A percentile compares a stretch with the other conserved stretches of the same genome.
phyloP scores from a whole-genome alignment of 2,797 vertebrate species.

The Hippoglossus hippoglossus region DNA sequence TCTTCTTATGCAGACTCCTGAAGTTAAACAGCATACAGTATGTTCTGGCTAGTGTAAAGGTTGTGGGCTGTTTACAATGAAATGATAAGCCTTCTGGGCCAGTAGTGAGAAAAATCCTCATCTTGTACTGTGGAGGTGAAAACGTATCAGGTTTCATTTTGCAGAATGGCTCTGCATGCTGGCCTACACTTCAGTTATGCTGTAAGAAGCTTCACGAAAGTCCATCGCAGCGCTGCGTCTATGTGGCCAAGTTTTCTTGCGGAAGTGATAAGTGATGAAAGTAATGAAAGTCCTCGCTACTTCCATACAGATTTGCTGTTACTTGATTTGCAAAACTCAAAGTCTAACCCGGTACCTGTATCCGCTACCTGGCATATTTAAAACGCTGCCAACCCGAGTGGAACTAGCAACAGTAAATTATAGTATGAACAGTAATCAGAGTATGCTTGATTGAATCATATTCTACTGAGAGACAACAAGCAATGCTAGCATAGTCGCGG shows the following conservation, averaged over 20 bases:
- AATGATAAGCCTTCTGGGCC: neutral
- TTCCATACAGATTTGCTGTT: slow-evolving; percentile 62
- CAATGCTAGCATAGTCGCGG: slow-evolving; percentile 64
- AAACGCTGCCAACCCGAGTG: neutral
- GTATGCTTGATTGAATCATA: neutral
- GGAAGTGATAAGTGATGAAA: slow-evolving; percentile 23
- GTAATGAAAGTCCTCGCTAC: slow-evolving; percentile 67
- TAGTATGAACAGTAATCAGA: neutral
- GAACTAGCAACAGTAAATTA: neutral
- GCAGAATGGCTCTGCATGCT: neutral
- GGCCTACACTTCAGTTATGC: slow-evolving; percentile 3
- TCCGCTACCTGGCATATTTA: neutral
- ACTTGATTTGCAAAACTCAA: slow-evolving; percentile 37
- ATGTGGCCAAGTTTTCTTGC: slow-evolving; percentile 26
- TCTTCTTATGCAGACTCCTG: slow-evolving; percentile 55
- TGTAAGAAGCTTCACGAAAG: slow-evolving; percentile 63
- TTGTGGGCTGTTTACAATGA: slow-evolving; percentile 30
- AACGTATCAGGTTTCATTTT: slow-evolving; percentile 9
- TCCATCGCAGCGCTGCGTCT: slow-evolving; percentile 52
- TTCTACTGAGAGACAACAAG: slow-evolving; percentile 20
- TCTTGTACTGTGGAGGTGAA: neutral
- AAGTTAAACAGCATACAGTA: neutral
- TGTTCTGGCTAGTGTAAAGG: slow-evolving; percentile 30
- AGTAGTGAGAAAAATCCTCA: too few relatives aligned
- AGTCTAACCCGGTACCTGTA: slow-evolving; percentile 1